Evolutionary conservation across 2,797 vertebrate genomes (phyloP).

Genomic region (Telmatherina bonti): DNA sequence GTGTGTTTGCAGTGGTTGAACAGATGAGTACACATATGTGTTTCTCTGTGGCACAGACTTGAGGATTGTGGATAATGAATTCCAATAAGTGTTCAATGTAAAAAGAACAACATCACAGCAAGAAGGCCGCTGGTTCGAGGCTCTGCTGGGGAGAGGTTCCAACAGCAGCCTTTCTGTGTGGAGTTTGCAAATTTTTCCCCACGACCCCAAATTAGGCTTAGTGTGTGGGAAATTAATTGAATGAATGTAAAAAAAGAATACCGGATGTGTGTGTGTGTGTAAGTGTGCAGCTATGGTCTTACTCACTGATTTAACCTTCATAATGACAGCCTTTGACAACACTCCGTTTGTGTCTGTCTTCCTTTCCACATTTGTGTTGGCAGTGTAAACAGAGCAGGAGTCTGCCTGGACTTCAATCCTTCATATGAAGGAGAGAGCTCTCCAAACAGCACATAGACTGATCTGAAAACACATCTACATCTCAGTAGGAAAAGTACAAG

Average conservation of each 20-base stretch:
- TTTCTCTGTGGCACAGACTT: slow-evolving; percentile 34
- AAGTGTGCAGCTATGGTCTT: slow-evolving; percentile 14
- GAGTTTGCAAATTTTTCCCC: too few relatives aligned
- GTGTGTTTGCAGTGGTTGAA: slow-evolving; percentile 48
- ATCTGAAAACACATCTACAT: slow-evolving; percentile 40
- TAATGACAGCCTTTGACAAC: slow-evolving; percentile 29
- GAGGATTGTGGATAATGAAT: slow-evolving; percentile 43
- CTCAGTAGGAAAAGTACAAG: slow-evolving; percentile 62
- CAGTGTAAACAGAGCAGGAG: slow-evolving; percentile 48
- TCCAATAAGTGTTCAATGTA: slow-evolving; percentile 37
- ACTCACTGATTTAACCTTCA: slow-evolving; percentile 17
- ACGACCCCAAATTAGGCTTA: too few relatives aligned
- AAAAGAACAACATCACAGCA: too few relatives aligned
- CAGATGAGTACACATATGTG: slow-evolving; percentile 35
- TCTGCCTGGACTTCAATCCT: slow-evolving; percentile 61
- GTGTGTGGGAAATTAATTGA: too few relatives aligned
- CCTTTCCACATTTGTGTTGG: slow-evolving; percentile 9
- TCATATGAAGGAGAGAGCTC: slow-evolving; percentile 53
- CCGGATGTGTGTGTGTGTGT: slow-evolving; percentile 23
- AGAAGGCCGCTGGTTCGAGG: too few relatives aligned
- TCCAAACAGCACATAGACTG: slow-evolving; percentile 69
- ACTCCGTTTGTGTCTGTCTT: slow-evolving; percentile 20
- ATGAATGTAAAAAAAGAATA: slow-evolving; percentile 6
- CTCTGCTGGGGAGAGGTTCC: too few relatives aligned
- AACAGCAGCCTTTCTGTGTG: background rate